These are phyloP conservation scores for Fulica atra DNA, from an alignment of 2,113 vertebrate species.

Conservation along the genomic window DNA sequence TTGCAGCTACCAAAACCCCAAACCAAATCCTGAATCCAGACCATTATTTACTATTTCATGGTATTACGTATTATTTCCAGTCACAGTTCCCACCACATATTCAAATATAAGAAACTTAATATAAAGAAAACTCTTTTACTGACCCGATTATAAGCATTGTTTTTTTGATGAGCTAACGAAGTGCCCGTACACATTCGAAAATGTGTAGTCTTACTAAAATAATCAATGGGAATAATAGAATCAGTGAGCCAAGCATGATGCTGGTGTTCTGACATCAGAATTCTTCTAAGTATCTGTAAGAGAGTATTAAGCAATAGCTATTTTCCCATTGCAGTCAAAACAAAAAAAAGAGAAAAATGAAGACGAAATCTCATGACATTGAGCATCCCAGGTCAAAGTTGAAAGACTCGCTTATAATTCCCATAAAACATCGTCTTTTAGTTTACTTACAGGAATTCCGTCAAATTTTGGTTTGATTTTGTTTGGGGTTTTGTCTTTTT, in stretches of 20 bases:
- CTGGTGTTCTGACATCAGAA: background rate
- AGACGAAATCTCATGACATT: background rate
- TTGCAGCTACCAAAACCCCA: background rate
- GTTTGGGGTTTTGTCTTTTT: background rate
- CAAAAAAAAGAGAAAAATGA: background rate
- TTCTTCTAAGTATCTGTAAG: background rate
- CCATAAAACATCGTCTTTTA: background rate
- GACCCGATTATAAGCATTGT: background rate
- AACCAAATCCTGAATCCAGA: background rate
- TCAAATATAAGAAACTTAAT: background rate
- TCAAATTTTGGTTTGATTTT: background rate
- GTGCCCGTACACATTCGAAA: background rate
- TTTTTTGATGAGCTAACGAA: background rate
- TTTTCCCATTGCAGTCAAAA: background rate
- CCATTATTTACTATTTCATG: background rate
- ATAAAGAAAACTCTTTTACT: background rate
- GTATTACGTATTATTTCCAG: background rate
- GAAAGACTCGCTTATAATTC: accelerated
- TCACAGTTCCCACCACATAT: background rate
- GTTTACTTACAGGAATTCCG: background rate
- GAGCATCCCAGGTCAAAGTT: background rate
- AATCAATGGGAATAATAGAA: background rate
- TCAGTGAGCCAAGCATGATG: background rate
- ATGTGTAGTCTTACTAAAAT: background rate
- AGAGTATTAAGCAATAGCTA: background rate